Percentiles rank a stretch among this genome's conserved stretches.
These are phyloP conservation scores for Gymnoscopelus braueri DNA, from an alignment of 2,797 vertebrate genomes.

Conservation along the genomic window DNA sequence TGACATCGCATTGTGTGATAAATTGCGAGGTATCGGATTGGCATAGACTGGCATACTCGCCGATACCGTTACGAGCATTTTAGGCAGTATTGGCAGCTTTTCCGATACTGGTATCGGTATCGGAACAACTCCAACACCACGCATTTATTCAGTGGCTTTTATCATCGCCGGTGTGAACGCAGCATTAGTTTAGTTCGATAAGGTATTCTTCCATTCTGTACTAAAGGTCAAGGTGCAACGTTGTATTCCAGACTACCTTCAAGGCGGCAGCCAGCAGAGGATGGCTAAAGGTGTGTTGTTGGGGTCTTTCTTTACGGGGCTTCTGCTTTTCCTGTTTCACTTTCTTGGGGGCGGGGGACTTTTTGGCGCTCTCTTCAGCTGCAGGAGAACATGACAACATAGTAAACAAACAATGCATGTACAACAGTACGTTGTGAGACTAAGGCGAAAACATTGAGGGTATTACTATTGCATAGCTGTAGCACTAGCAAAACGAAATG, in stretches of 20 bases:
- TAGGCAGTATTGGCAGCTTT: no score
- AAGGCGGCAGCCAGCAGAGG: constrained; percentile 86
- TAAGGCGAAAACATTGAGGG: neutral
- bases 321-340: constrained; percentile 83
- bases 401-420: neutral
- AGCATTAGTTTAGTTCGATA: no score
- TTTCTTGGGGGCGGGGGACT: constrained; percentile 77
- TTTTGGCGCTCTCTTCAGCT: constrained; percentile 71
- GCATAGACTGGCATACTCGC: no score
- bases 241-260: constrained; percentile 79
- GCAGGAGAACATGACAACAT: constrained; percentile 29
- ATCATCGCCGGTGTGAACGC: no score
- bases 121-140: no score
- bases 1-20: no score
- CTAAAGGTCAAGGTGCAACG: neutral
- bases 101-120: no score
- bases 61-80: no score
- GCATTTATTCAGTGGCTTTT: no score
- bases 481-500: neutral
- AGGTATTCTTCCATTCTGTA: neutral
- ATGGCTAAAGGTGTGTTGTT: constrained; percentile 88
- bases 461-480: neutral
- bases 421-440: neutral
- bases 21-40: no score
- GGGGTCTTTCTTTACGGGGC: constrained; percentile 83